Evolutionary conservation across 30 jellyfish, hydroid and myxozoan genomes (phyloP).

Genomic region (Nemopilema nomurai): DNA sequence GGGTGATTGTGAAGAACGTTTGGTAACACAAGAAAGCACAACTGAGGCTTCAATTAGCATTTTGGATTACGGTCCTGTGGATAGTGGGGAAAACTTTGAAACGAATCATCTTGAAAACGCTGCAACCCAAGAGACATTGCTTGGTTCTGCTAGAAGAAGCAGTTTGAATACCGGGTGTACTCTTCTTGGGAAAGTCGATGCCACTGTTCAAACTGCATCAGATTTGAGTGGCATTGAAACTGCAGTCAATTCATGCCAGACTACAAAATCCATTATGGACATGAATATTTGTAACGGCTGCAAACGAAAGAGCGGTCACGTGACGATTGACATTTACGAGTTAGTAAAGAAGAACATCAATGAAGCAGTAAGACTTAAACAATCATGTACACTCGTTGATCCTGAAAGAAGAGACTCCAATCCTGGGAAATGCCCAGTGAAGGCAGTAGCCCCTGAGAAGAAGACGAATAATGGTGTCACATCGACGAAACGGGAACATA

Average conservation of each 20-base stretch:
- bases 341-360: slow-evolving; percentile 6
- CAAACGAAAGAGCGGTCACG: neutral
- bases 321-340: slow-evolving; percentile 1
- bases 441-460: too few relatives aligned
- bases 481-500: neutral
- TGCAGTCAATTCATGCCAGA: neutral
- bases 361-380: neutral
- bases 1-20: neutral
- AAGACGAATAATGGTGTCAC: neutral
- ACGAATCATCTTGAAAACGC: neutral
- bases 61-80: neutral
- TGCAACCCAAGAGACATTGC: neutral
- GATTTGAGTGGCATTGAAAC: neutral
- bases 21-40: neutral
- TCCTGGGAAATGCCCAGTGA: neutral
- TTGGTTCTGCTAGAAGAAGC: neutral
- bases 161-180: neutral
- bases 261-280: neutral
- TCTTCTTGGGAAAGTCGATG: neutral
- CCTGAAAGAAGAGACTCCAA: neutral
- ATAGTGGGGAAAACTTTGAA: neutral
- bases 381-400: neutral
- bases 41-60: neutral
- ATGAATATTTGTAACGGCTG: neutral
- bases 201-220: neutral